Percentiles rank a stretch among this genome's conserved stretches.
Conservation (phyloP, 1,140 invertebrate genomes). For the Zaprionus kolodkinae region DNA sequence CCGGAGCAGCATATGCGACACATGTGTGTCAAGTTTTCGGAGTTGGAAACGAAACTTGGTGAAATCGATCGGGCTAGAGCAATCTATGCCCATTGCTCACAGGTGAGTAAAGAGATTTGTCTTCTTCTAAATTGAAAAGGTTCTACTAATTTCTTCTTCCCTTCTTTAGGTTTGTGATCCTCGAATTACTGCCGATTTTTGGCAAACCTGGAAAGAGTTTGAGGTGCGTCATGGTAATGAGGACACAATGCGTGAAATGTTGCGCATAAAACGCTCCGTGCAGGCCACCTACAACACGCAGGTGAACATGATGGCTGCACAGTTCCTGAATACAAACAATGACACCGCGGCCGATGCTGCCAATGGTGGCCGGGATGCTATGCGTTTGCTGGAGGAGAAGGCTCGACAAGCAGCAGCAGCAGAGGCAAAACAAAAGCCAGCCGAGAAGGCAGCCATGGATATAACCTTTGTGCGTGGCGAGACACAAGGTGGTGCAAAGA, state of each 20-base stretch:
- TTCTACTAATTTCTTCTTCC: not conserved
- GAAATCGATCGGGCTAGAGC: conserved; percentile 98
- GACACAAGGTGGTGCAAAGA: conserved; percentile 91
- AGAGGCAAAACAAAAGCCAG: conserved; percentile 55
- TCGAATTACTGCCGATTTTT: conserved; percentile 96
- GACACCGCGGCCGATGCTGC: conserved; percentile 88
- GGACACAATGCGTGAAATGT: conserved; percentile 99
- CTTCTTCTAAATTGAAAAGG: too few relatives aligned
- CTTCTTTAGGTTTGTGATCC: conserved; percentile 95
- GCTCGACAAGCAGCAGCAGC: conserved; percentile 85
- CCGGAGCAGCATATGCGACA: conserved; percentile 96
- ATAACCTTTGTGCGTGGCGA: conserved; percentile 94
- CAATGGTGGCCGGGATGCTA: conserved; percentile 93
- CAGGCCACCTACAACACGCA: conserved; percentile 98
- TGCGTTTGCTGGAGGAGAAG: conserved; percentile 93
- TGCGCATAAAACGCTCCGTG: conserved; percentile 98
- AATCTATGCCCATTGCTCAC: conserved; percentile 98
- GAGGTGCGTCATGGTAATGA: conserved; percentile 99
- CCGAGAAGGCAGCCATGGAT: conserved; percentile 84
- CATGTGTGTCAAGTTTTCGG: conserved; percentile 98
- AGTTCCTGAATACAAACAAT: conserved; percentile 93
- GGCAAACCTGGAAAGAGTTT: conserved; percentile 99
- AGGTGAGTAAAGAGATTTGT: conserved; percentile 86
- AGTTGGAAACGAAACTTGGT: conserved; percentile 98
- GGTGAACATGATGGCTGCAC: conserved; percentile 99